Evolutionary conservation across 2,888 invertebrate species (phyloP).

Genomic region (Apeira syringaria): DNA sequence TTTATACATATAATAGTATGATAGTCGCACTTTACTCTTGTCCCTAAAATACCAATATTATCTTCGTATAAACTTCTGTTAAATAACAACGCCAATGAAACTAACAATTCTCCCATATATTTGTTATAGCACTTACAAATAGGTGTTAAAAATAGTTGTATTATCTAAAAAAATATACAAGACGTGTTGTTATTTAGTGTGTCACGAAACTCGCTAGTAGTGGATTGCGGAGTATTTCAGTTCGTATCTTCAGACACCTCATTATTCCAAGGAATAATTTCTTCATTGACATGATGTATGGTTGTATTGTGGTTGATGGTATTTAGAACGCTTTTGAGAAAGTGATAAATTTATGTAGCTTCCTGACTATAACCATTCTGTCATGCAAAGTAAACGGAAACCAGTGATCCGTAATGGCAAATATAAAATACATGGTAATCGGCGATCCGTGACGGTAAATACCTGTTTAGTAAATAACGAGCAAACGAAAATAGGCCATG

Average conservation of each 20-base stretch:
- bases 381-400: conserved; percentile 31
- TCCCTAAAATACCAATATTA: too few relatives aligned
- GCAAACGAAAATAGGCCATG: conserved; percentile 1
- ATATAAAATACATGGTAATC: not conserved
- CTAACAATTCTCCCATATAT: conserved; percentile 31
- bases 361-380: conserved; percentile 47
- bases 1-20: too few relatives aligned
- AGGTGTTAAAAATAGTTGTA: conserved; percentile 21
- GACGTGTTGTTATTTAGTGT: conserved; percentile 37
- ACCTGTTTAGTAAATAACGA: too few relatives aligned
- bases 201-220: conserved; percentile 29
- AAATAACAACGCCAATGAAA: too few relatives aligned
- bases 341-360: conserved; percentile 56
- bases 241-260: conserved; percentile 44
- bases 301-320: conserved; percentile 50
- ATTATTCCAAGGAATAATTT: conserved; percentile 58
- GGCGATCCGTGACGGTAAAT: too few relatives aligned
- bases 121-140: conserved; percentile 21
- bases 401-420: conserved; percentile 20
- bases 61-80: too few relatives aligned
- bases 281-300: conserved; percentile 60
- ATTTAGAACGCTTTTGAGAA: conserved; percentile 59
- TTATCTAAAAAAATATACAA: conserved; percentile 33
- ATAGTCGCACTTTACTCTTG: too few relatives aligned
- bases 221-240: conserved; percentile 39